A percentile compares a stretch with the other conserved stretches of the same genome.
Conservation (phyloP, 2,888 invertebrate species). For the Pycnomerus fuliginosus region DNA sequence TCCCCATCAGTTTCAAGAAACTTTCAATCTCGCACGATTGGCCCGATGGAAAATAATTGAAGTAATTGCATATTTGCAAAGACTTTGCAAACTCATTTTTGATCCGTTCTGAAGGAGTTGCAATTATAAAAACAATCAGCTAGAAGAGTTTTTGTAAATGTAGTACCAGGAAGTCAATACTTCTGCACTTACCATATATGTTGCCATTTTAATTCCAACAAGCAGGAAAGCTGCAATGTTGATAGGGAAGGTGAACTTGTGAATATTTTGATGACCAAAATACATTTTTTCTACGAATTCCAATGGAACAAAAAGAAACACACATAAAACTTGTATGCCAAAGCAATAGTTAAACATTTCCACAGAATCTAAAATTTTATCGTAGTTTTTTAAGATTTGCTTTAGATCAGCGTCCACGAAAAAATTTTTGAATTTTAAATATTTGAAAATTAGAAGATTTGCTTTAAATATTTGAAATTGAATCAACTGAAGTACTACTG, state of each 20-base stretch:
- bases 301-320: too few species aligned
- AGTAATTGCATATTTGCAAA: slow-evolving; percentile 3
- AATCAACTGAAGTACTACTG: slow-evolving; percentile 1
- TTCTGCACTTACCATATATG: too few species aligned
- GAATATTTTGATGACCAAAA: too few species aligned
- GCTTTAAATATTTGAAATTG: not conserved
- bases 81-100: slow-evolving; percentile 4
- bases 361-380: slow-evolving; percentile 3
- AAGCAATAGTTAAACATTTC: slow-evolving; percentile 1
- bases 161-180: too few species aligned
- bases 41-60: too few species aligned
- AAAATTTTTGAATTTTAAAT: not conserved
- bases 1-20: too few species aligned
- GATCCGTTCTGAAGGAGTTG: slow-evolving; percentile 4
- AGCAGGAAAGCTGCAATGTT: too few species aligned
- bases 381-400: not conserved
- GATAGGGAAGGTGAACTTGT: too few species aligned
- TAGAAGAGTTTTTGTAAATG: slow-evolving; percentile 2
- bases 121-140: slow-evolving; percentile 6
- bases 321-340: slow-evolving; percentile 3
- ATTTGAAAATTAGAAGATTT: slow-evolving; percentile 1
- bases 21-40: too few species aligned
- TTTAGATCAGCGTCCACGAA: not conserved
- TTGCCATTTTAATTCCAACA: too few species aligned
- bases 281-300: too few species aligned